Evolutionary conservation across 2,797 vertebrate genomes (phyloP), one percentile per base, ranked within the genome.

Genomic region (Phataginus tricuspis): DNA sequence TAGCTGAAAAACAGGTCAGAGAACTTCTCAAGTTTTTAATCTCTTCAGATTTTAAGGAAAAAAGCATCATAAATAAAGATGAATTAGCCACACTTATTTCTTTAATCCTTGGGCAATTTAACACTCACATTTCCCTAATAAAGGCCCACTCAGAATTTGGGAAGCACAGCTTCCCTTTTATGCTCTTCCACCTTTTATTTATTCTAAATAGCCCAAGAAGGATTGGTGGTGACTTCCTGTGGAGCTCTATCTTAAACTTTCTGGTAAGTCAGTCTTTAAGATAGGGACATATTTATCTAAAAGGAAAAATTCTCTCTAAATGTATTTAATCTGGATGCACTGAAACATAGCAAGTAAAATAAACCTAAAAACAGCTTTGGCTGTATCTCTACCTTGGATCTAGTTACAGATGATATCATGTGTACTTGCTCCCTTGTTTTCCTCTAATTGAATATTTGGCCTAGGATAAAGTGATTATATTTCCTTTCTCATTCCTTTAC

Each of bases 371-470:
- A 75, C 80, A 55, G 6, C 37, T 68, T 31, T 29, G 72, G 23
- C 64, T 90, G 7, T 74, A 59, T 86, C 72, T 93, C 39, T 79
- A 61, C 18, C 42, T 64, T 90, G 53, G 53, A 86, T 63, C 27
- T 69, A 5, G 31, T 69, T 82, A 68, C 21, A 86, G 57, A 85
- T 64, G 6, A 68, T 74, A 34, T n/a, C n/a, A 23, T 78, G 21
- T 84, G 88, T 91, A 72, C 72, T 94, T 78, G 12, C 39, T 88
- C 57, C 37, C 61, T 63, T 31, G 25, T 90, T 77, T 83, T 51
- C 94, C 55, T 39, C n/a, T 84, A 91, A 94, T 49, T 59, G n/a
- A 85, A 59, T 72, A 78, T 78, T 84, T 84, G 27, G 25, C 27
- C 63, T 64, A 66, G 12, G 21, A 71, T 82, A 59, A 75, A 68